These are phyloP conservation scores for Pandion haliaetus DNA, from an alignment of 2,113 vertebrate species.

Conservation along the genomic window DNA sequence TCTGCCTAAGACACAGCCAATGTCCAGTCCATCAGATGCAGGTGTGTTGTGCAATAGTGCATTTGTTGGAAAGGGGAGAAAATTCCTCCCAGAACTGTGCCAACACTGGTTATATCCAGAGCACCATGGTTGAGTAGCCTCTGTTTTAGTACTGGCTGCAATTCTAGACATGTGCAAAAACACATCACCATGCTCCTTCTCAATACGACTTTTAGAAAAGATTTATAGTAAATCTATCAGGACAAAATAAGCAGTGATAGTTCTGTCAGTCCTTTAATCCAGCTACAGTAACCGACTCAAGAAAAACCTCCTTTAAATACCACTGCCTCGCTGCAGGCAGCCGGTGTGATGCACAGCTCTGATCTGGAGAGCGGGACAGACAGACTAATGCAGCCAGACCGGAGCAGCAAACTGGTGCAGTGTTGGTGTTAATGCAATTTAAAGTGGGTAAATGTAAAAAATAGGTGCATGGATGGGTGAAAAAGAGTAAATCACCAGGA, in stretches of 20 bases:
- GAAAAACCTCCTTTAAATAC: background rate
- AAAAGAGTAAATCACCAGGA: background rate
- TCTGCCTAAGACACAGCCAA: background rate
- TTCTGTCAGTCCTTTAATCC: constrained; percentile 20
- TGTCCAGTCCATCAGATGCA: background rate
- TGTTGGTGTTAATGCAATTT: background rate
- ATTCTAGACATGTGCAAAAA: background rate
- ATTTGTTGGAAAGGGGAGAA: background rate
- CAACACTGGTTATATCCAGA: background rate
- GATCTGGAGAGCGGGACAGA: rapidly evolving
- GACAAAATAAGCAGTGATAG: background rate
- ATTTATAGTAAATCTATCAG: background rate
- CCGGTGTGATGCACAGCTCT: background rate
- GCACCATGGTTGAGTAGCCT: rapidly evolving
- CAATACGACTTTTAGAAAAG: background rate
- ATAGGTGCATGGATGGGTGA: background rate
- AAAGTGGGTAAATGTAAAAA: background rate
- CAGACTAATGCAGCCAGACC: background rate
- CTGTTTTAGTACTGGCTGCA: background rate
- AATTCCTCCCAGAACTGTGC: background rate
- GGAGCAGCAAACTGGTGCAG: background rate
- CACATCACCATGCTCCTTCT: background rate
- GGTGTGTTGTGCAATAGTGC: background rate
- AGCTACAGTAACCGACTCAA: background rate
- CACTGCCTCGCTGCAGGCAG: background rate